Evolutionary conservation across 2,113 vertebrate species (phyloP), one percentile per base, ranked within the genome.

Genomic region (Tupaia tana): DNA sequence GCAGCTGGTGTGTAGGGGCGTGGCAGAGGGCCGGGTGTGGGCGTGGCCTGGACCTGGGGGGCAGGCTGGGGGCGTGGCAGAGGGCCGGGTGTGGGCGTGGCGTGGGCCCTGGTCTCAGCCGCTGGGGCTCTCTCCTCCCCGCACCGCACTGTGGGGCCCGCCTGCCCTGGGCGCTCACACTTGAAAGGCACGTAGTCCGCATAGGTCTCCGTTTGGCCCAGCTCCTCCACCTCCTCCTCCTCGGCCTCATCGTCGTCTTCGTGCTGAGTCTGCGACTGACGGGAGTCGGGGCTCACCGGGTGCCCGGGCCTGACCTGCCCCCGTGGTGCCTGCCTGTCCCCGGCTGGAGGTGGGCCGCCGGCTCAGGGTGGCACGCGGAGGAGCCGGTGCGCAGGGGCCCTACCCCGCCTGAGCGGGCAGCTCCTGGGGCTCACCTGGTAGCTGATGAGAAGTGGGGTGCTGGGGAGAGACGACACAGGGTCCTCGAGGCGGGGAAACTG

Each of bases 121-220:
- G 43, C 43, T 43, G 43, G 43, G 43, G 43, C 43, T 43, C n/a
- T n/a, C n/a, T n/a, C n/a, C n/a, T n/a, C n/a, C n/a, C n/a, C n/a
- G n/a, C n/a, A n/a, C n/a, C n/a, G n/a, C n/a, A n/a, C n/a, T n/a
- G n/a, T n/a, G n/a, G n/a, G n/a, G n/a, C n/a, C n/a, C n/a, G n/a
- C n/a, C n/a, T n/a, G n/a, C n/a, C n/a, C n/a, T n/a, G n/a, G n/a
- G n/a, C 16, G 87, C 98, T 98, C 98, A 99, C 99, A 99, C 98
- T 99, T 99, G 24, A 99, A 99, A 3, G 99, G 99, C 95, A 98
- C 95, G 56, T 99, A 99, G 97, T 99, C 99, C 0, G 99, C 99
- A 1, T 99, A 99, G 56, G 99, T 99, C 98, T 99, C 99, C 0
- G 99, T 98, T n/a, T 99, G 99, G 90, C 99, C 99, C 92, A 99